phyloP scores from a whole-genome alignment of 1,140 invertebrate genomes.

The Pentalonia nigronervosa region DNA sequence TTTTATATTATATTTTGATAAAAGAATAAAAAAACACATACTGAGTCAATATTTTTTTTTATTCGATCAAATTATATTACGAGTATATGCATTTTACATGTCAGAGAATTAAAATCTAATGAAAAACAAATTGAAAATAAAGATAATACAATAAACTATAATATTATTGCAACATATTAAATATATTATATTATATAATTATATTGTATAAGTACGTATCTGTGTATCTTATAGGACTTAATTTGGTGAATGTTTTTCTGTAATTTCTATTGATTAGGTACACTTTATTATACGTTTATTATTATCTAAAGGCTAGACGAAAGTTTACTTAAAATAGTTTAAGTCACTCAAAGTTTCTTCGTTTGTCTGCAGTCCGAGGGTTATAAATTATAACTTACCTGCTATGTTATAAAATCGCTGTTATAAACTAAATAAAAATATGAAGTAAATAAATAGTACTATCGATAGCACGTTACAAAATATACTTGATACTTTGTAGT shows the following conservation, averaged over 20 bases:
- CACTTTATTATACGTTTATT: neutral
- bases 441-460: neutral
- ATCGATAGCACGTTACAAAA: neutral
- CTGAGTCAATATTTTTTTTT: neutral
- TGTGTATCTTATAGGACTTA: neutral
- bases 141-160: too few relatives aligned
- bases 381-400: neutral
- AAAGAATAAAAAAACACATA: neutral
- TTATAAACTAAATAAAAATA: too few relatives aligned
- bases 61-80: too few relatives aligned
- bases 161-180: neutral
- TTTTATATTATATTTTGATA: neutral
- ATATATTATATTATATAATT: neutral
- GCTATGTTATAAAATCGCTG: neutral
- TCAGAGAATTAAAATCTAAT: too few relatives aligned
- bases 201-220: too few relatives aligned
- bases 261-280: neutral
- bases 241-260: neutral
- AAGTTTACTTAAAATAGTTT: too few relatives aligned
- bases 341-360: neutral
- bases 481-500: neutral
- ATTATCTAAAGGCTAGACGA: neutral
- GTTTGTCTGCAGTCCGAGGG: neutral
- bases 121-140: neutral
- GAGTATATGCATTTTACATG: too few relatives aligned